Evolutionary conservation across 2,888 invertebrate species (phyloP).

Genomic region (Caenorhabditis sp.): DNA sequence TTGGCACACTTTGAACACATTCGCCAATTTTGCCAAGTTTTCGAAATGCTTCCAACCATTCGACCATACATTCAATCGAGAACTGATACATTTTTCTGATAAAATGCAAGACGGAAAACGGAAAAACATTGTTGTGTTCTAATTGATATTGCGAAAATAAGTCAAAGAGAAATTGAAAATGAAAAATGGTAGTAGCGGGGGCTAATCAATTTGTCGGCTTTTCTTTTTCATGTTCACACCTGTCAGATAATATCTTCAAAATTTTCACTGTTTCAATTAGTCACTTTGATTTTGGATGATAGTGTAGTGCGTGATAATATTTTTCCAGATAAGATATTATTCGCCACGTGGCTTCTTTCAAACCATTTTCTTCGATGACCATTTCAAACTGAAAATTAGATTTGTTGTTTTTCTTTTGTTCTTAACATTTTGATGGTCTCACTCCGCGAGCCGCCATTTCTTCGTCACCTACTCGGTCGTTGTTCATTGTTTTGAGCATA

Average conservation of each 20-base stretch:
- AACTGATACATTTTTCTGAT: constrained; percentile 43
- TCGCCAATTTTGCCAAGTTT: constrained; percentile 41
- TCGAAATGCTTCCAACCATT: constrained; percentile 47
- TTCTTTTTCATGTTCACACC: neutral
- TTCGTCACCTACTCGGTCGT: constrained; percentile 42
- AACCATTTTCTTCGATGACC: constrained; percentile 54
- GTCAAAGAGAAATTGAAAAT: neutral
- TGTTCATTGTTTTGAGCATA: constrained; percentile 38
- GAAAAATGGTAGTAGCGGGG: neutral
- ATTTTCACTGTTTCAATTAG: constrained; percentile 2
- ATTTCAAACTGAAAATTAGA: constrained; percentile 40
- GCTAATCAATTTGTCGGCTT: neutral
- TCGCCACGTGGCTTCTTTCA: constrained; percentile 45
- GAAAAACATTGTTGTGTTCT: too few relatives aligned
- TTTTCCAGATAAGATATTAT: constrained; percentile 50
- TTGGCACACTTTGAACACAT: constrained; percentile 51
- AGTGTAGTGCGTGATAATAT: constrained; percentile 44
- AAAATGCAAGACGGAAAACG: too few relatives aligned
- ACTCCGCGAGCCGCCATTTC: constrained; percentile 31
- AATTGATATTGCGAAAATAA: too few relatives aligned
- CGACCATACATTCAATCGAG: constrained; percentile 50
- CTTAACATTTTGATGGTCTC: constrained; percentile 11
- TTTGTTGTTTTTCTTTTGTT: neutral
- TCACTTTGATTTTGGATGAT: neutral
- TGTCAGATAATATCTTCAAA: neutral